phyloP scores from a whole-genome alignment of 2,113 vertebrate genomes.

The Brachionichthys hirsutus region DNA sequence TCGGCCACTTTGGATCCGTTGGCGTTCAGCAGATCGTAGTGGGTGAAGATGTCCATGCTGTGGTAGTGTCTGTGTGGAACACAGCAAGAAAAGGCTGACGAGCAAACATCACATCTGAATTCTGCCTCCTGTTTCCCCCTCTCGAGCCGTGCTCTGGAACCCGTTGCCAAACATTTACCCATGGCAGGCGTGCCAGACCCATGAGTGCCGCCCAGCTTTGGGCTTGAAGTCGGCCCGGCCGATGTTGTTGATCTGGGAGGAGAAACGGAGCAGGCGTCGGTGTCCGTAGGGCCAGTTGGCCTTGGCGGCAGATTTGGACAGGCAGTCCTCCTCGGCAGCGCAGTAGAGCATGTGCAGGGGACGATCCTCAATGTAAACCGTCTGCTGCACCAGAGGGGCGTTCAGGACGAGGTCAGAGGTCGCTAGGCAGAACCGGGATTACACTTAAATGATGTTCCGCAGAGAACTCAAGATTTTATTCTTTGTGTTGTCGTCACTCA shows the following conservation, averaged over 20 bases:
- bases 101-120: no score
- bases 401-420: slow-evolving; percentile 93
- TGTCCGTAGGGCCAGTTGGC: slow-evolving; percentile 98
- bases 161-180: slow-evolving; percentile 77
- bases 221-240: slow-evolving; percentile 95
- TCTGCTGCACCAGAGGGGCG: slow-evolving; percentile 89
- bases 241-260: slow-evolving; percentile 96
- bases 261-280: slow-evolving; percentile 95
- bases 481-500: slow-evolving; percentile 68
- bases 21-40: slow-evolving; percentile 90
- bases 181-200: slow-evolving; percentile 98
- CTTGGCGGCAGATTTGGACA: slow-evolving; percentile 84
- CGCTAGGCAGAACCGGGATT: slow-evolving; percentile 68
- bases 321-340: slow-evolving; percentile 93
- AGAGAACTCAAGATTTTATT: no score
- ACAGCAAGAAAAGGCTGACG: neutral
- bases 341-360: slow-evolving; percentile 98
- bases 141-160: neutral
- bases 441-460: neutral
- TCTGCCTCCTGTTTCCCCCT: no score
- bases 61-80: slow-evolving; percentile 88
- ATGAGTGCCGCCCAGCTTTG: slow-evolving; percentile 94
- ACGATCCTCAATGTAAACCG: slow-evolving; percentile 94
- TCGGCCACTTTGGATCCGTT: slow-evolving; percentile 95
- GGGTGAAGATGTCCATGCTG: slow-evolving; percentile 98